These are phyloP conservation scores for Apteryx mantelli DNA, from an alignment of 2,113 vertebrate species.

Conservation along the genomic window DNA sequence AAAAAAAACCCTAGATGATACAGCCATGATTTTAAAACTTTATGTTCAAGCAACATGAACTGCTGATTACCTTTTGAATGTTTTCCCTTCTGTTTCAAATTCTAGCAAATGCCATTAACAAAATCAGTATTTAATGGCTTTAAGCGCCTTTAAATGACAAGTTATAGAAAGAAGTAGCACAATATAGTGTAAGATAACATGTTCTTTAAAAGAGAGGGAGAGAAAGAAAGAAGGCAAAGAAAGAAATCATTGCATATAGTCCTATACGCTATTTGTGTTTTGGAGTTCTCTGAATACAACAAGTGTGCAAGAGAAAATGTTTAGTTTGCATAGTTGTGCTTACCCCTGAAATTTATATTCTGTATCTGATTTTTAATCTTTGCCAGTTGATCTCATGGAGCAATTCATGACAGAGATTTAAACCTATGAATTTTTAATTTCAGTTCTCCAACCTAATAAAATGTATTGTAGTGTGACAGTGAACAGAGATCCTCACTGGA, in stretches of 20 bases:
- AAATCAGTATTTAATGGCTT: background rate
- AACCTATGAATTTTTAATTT: background rate
- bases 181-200: background rate
- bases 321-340: background rate
- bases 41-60: background rate
- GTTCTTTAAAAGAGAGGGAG: background rate
- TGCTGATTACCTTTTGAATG: background rate
- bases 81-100: background rate
- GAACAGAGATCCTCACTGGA: background rate
- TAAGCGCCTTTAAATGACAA: background rate
- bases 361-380: background rate
- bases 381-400: background rate
- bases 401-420: background rate
- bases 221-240: background rate
- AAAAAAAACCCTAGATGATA: background rate
- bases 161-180: background rate
- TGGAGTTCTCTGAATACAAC: background rate
- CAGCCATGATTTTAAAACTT: slow-evolving; percentile 20
- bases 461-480: background rate
- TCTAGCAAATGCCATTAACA: background rate
- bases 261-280: background rate
- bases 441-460: background rate
- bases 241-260: background rate
- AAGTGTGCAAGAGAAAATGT: background rate
- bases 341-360: background rate